A percentile compares a stretch with the other conserved stretches of the same genome.
phyloP scores from a whole-genome alignment of 2,797 vertebrate species.

The Gymnothorax javanicus region DNA sequence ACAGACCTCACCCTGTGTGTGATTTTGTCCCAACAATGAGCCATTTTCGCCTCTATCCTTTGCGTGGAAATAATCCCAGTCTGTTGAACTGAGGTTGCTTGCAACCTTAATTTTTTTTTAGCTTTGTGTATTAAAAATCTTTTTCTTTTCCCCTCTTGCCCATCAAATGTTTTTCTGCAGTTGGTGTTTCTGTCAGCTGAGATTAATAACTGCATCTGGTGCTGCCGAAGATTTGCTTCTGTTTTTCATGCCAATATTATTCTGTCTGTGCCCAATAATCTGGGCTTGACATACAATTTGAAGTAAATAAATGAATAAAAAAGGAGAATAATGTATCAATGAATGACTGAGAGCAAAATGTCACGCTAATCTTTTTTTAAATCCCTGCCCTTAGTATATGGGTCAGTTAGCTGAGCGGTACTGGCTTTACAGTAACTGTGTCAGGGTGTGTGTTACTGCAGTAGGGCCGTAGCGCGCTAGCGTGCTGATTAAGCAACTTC shows the following conservation, averaged over 20 bases:
- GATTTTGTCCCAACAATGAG: background rate
- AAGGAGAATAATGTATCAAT: conserved; percentile 17
- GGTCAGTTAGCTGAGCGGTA: conserved; percentile 32
- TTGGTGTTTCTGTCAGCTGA: too few species aligned
- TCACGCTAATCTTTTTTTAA: conserved; percentile 24
- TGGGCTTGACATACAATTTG: conserved; percentile 24
- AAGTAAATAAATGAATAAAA: conserved; percentile 26
- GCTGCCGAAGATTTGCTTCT: background rate
- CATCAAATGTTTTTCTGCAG: too few species aligned
- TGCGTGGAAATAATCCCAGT: too few species aligned
- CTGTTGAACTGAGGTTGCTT: background rate
- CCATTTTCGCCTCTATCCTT: too few species aligned
- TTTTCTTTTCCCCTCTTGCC: background rate
- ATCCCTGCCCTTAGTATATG: conserved; percentile 38
- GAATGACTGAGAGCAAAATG: conserved; percentile 10
- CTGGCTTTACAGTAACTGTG: conserved; percentile 31
- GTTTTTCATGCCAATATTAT: conserved; percentile 22
- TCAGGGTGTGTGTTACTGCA: conserved; percentile 36
- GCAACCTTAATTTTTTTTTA: background rate
- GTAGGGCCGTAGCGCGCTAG: background rate
- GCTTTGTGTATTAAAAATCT: background rate
- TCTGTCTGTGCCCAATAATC: conserved; percentile 31
- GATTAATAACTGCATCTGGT: background rate
- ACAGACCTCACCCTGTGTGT: background rate
- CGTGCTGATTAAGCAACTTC: background rate